Percentiles rank a stretch among this genome's conserved stretches.
phyloP scores from a whole-genome alignment of 2,888 invertebrate species.

The Agriopis aurantiaria region DNA sequence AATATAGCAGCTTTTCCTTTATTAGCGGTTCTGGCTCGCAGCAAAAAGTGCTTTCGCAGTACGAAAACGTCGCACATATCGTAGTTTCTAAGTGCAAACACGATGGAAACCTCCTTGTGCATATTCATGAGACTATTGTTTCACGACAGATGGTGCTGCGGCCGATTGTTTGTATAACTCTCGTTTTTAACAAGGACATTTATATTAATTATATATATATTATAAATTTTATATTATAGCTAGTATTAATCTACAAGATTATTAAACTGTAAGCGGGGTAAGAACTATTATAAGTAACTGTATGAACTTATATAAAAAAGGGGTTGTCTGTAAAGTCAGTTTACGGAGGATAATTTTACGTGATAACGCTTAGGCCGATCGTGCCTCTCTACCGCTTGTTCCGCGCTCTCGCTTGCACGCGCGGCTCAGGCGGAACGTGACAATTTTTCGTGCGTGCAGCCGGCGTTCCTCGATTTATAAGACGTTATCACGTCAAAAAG shows the following conservation, averaged over 20 bases:
- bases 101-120: slow-evolving; percentile 57
- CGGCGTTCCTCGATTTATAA: too few species aligned
- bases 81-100: slow-evolving; percentile 42
- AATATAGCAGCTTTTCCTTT: slow-evolving; percentile 34
- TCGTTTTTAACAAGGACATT: slow-evolving; percentile 57
- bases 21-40: slow-evolving; percentile 19
- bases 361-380: too few species aligned
- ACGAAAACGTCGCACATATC: slow-evolving; percentile 19
- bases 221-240: slow-evolving; percentile 21
- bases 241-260: background rate
- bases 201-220: too few species aligned
- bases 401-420: too few species aligned
- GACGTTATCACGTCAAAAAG: too few species aligned
- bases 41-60: slow-evolving; percentile 20
- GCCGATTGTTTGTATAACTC: slow-evolving; percentile 54
- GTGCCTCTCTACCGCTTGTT: too few species aligned
- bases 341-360: too few species aligned
- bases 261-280: background rate
- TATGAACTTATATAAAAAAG: too few species aligned
- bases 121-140: slow-evolving; percentile 63
- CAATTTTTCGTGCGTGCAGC: too few species aligned
- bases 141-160: slow-evolving; percentile 51
- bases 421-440: too few species aligned
- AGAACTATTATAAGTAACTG: background rate
- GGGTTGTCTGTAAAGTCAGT: too few species aligned